These are phyloP conservation scores for Gnatocerus cornutus DNA, from an alignment of 2,888 invertebrate genomes.

Conservation along the genomic window DNA sequence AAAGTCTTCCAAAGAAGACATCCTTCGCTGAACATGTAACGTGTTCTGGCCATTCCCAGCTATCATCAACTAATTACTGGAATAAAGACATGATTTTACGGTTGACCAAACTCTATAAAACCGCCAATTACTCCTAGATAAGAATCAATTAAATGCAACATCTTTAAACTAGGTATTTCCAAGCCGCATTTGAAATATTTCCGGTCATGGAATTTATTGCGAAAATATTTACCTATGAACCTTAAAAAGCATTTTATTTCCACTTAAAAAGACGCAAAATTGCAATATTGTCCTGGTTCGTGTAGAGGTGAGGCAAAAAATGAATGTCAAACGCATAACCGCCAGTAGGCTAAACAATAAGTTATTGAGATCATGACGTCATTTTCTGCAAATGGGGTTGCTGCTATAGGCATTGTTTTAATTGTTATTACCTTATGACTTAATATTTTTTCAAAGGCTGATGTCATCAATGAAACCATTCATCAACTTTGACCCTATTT, in stretches of 20 bases:
- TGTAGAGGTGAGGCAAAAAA: slow-evolving; percentile 10
- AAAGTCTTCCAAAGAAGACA: slow-evolving; percentile 3
- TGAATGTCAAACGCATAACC: slow-evolving; percentile 3
- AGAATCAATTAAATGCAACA: slow-evolving; percentile 12
- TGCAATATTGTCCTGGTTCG: slow-evolving; percentile 3
- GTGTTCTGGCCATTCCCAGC: background rate
- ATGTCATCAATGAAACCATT: slow-evolving; percentile 15
- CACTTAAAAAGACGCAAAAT: background rate
- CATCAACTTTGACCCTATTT: slow-evolving; percentile 19
- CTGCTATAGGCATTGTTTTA: slow-evolving; percentile 21
- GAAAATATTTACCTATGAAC: background rate
- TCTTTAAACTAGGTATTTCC: slow-evolving; percentile 4
- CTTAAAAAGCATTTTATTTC: background rate
- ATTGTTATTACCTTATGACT: background rate
- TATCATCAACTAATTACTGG: slow-evolving; percentile 8
- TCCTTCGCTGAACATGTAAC: background rate
- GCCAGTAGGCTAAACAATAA: slow-evolving; percentile 22
- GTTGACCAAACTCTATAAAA: slow-evolving; percentile 3
- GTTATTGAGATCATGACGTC: slow-evolving; percentile 16
- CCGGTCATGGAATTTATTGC: slow-evolving; percentile 1
- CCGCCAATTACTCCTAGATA: slow-evolving; percentile 24
- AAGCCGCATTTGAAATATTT: slow-evolving; percentile 9
- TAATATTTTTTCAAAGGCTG: slow-evolving; percentile 13
- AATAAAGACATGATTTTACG: slow-evolving; percentile 36
- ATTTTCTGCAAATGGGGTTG: slow-evolving; percentile 22